phyloP scores from a whole-genome alignment of 2,888 invertebrate genomes.

The Osedax frankpressi region DNA sequence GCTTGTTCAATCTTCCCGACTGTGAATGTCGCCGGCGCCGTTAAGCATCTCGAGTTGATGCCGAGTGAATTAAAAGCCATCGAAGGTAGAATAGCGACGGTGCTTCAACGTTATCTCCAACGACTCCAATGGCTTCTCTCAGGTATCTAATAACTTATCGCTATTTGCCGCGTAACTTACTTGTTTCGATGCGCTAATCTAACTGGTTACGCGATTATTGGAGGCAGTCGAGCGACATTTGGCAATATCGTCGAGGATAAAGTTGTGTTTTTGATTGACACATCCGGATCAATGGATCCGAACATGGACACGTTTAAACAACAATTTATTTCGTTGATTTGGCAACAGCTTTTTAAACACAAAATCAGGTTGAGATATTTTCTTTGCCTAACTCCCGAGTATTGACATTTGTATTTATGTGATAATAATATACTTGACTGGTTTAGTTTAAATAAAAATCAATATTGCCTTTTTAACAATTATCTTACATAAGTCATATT shows the following conservation, averaged over 20 bases:
- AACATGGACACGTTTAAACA: constrained; percentile 44
- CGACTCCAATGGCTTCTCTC: constrained; percentile 45
- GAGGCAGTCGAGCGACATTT: constrained; percentile 43
- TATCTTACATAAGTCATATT: too few relatives aligned
- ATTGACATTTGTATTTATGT: too few relatives aligned
- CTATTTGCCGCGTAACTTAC: too few relatives aligned
- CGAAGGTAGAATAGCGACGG: constrained; percentile 37
- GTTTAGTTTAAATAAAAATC: too few relatives aligned
- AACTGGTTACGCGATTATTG: constrained; percentile 6
- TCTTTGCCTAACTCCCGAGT: too few relatives aligned
- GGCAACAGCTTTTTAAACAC: constrained; percentile 44
- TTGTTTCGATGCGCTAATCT: too few relatives aligned
- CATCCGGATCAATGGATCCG: constrained; percentile 46
- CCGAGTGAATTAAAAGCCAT: constrained; percentile 43
- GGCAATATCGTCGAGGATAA: constrained; percentile 42
- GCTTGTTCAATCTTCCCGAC: constrained; percentile 45
- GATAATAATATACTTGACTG: too few relatives aligned
- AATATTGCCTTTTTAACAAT: too few relatives aligned
- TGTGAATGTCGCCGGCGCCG: constrained; percentile 44
- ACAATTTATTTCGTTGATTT: constrained; percentile 42
- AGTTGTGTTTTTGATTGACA: constrained; percentile 42
- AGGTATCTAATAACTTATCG: constrained; percentile 30
- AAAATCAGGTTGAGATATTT: constrained; percentile 36
- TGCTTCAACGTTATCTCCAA: constrained; percentile 41
- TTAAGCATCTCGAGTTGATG: constrained; percentile 43